Evolutionary conservation across 2,797 vertebrate genomes (phyloP), one percentile per base, ranked within the genome.

Genomic region (Ispidina lecontei): DNA sequence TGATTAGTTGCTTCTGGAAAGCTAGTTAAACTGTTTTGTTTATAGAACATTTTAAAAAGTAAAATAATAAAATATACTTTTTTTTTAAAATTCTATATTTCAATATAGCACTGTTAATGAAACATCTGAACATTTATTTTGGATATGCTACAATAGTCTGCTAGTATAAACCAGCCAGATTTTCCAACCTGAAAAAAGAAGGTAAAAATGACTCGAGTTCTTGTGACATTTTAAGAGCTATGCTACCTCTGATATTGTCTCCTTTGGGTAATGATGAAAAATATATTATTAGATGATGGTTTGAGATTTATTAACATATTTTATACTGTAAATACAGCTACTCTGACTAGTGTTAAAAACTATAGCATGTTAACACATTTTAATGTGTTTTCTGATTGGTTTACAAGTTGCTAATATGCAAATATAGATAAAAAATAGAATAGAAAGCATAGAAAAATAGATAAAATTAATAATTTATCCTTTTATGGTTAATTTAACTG

Each of bases 211-310:
- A 37, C 68, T 90, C 95, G n/a, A 6, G 41, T 98, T 97, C 95
- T 70, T 96, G 94, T 56, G 75, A 88, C 90, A 94, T 97, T 98
- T 98, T 97, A 98, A 97, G 95, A 96, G 91, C 94, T 96, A 31
- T 97, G 81, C 97, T 97, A 94, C 93, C 95, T 98, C 97, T 97
- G 93, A 98, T 97, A 96, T 95, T 87, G 94, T 98, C 97, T 93
- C 95, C 62, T 85, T 94, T 95, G 97, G 96, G 81, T 97, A 94
- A 94, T 92, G 96, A 93, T 97, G 97, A 98, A 98, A 93, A 94
- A 69, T 29, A 49, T 37, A 64, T 54, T 65, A 55, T 82, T 94
- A 89, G 95, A 91, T 96, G 82, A 92, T 97, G 95, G 20, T 97
- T 97, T 97, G 97, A 97, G 96, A 96, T 97, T 97, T 98, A 95